phyloP scores from a whole-genome alignment of 2,113 vertebrate genomes.

The Neodon shergylaensis region DNA sequence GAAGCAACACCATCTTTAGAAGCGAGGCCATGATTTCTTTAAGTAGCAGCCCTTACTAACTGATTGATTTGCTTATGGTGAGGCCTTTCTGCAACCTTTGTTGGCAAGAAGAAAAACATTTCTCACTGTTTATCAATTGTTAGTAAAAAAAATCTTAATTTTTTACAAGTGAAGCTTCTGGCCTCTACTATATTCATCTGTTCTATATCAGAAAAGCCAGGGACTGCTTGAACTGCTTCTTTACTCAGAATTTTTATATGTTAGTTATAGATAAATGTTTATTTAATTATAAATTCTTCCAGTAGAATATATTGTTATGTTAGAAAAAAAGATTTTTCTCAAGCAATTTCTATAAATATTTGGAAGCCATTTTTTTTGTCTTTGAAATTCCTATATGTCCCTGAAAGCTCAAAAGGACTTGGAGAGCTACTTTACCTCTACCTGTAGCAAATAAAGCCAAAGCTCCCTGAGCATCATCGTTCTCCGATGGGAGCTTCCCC shows the following conservation, averaged over 20 bases:
- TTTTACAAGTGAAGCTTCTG: neutral
- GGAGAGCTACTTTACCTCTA: neutral
- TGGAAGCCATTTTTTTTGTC: neutral
- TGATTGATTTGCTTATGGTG: neutral
- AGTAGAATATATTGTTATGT: neutral
- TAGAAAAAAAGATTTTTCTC: neutral
- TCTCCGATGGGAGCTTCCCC: neutral
- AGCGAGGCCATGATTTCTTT: neutral
- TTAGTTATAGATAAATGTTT: conserved; percentile 32
- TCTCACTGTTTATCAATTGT: conserved; percentile 36
- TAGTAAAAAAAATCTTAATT: neutral
- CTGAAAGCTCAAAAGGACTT: neutral
- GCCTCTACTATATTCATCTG: neutral
- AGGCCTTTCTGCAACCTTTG: neutral
- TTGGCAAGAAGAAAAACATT: neutral
- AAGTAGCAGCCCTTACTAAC: neutral
- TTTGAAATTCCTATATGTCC: neutral
- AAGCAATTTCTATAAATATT: neutral
- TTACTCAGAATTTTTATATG: conserved; percentile 4
- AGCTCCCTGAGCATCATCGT: fast-evolving
- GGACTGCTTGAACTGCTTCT: neutral
- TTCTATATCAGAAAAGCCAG: neutral
- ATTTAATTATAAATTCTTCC: neutral
- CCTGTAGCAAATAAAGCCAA: neutral
- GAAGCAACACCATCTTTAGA: neutral